A percentile compares a stretch with the other conserved stretches of the same genome.
Evolutionary conservation across 2,113 vertebrate genomes (phyloP).

Genomic region (Paratilapia polleni): DNA sequence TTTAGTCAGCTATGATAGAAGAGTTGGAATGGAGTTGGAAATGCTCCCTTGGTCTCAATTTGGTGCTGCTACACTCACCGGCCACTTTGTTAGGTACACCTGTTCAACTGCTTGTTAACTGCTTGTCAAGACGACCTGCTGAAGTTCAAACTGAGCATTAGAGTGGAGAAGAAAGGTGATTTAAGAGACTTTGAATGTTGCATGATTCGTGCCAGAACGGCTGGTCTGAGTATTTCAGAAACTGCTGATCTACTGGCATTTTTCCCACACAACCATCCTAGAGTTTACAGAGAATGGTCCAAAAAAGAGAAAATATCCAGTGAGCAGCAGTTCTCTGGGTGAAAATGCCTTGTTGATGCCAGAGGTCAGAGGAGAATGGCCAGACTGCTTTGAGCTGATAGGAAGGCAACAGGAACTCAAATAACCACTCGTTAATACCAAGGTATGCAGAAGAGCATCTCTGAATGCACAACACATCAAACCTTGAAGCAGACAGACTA

Average conservation of each 20-base stretch:
- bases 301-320: too few species aligned
- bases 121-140: too few species aligned
- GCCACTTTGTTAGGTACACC: background rate
- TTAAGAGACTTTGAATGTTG: background rate
- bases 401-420: too few species aligned
- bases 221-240: background rate
- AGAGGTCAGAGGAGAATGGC: too few species aligned
- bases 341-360: too few species aligned
- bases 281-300: too few species aligned
- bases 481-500: too few species aligned
- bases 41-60: background rate
- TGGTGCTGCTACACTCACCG: background rate
- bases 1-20: background rate
- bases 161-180: background rate
- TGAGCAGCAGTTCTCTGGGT: too few species aligned
- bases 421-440: too few species aligned
- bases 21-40: background rate
- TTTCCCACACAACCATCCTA: background rate
- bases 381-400: too few species aligned
- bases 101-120: background rate
- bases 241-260: background rate
- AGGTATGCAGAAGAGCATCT: too few species aligned
- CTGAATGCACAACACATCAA: too few species aligned
- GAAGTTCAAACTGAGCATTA: background rate
- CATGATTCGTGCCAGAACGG: background rate